Base-by-base conservation (phyloP, 2,113 vertebrate species). In the Chionis minor region DNA sequence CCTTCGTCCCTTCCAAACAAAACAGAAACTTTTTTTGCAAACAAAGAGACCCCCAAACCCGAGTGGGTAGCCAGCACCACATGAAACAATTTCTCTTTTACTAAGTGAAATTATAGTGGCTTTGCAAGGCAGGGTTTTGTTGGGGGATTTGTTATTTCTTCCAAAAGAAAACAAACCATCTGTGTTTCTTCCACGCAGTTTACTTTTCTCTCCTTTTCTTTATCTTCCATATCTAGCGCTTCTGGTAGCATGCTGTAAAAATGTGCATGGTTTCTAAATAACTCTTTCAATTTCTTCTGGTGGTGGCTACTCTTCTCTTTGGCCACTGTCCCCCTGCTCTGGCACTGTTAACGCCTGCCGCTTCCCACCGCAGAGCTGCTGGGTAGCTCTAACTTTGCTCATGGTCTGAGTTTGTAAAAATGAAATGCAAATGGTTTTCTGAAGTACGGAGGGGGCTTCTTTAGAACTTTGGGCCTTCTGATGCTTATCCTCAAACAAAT, bases 131-230 rank as follows among this genome's bases (percentile, higher is more conserved):
- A 69, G 8, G 10, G 14, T 66, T 17, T 20, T 67, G 35, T 35
- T 40, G 66, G 56, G 38, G 62, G 27, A 71, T 61, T 81, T 91
- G 30, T 33, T 75, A 7, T 77, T 90, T 81, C 72, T 90, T 77
- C 81, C 23, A 28, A 90, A 87, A 83, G 44, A 74, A 90, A 80
- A 66, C 13, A 86, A 92, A 86, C 30, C 7, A 6, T 66, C 65
- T 88, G 18, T 54, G 67, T 82, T 95, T 75, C 67, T 90, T 96
- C 45, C 40, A n/a, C 5, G 5, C 44, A 62, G 44, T 81, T 96
- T 79, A 71, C 82, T 94, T 92, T 82, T 90, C 80, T 91, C 71
- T 94, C 61, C 18, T 2, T 77, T 90, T 94, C 74, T 92, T 72
- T 82, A 65, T 74, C 66, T 82, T 94, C 70, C 3, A 2, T 45